phyloP scores from a whole-genome alignment of 2,113 vertebrate species.

The Peromyscus californicus region DNA sequence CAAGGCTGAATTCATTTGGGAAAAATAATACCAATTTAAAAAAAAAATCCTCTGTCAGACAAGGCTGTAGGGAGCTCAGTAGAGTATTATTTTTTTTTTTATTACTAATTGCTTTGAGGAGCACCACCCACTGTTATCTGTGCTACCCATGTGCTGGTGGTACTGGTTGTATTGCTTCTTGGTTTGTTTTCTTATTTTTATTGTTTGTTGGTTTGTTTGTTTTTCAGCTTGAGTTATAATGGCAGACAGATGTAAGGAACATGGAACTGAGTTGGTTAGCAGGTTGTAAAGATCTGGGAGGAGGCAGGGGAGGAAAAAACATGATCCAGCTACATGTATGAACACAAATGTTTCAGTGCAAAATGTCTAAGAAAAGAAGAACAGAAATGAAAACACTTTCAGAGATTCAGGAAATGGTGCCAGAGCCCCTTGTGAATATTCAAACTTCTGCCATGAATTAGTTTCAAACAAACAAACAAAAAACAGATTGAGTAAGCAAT shows the following conservation, averaged over 20 bases:
- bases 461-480: not conserved
- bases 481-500: not conserved
- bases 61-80: not conserved
- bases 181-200: not conserved
- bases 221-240: not conserved
- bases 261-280: rapidly evolving
- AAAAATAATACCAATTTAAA: not conserved
- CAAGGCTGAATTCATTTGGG: not conserved
- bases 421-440: not conserved
- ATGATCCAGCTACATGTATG: not conserved
- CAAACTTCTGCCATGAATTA: not conserved
- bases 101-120: not conserved
- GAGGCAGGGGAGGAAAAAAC: not conserved
- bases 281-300: not conserved
- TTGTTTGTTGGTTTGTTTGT: not conserved
- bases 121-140: not conserved
- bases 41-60: not conserved
- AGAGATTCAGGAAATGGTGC: not conserved
- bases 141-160: not conserved
- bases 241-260: not conserved
- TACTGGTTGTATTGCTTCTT: not conserved
- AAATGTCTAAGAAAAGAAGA: not conserved
- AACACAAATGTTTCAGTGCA: not conserved
- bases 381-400: not conserved
- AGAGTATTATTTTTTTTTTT: too few relatives aligned